Evolutionary conservation across 2,797 vertebrate species (phyloP).

Genomic region (Potorous gilbertii): DNA sequence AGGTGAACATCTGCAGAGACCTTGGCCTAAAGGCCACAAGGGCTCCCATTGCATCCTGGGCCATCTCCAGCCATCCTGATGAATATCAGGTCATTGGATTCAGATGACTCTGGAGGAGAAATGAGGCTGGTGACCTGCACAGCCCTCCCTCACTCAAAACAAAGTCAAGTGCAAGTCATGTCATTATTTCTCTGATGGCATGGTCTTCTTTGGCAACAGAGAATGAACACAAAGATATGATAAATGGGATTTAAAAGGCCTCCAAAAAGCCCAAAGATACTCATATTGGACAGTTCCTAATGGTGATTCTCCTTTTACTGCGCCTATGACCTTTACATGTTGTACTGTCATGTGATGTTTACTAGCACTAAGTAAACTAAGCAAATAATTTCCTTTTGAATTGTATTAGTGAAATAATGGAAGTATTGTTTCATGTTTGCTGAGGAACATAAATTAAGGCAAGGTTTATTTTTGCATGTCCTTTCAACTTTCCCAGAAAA

Average conservation of each 20-base stretch:
- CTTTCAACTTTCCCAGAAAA: slow-evolving; percentile 18
- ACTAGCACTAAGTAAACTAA: neutral
- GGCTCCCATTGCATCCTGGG: too few species aligned
- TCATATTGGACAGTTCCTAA: neutral
- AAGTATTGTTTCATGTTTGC: slow-evolving; percentile 9
- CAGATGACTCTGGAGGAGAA: too few species aligned
- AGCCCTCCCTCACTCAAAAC: too few species aligned
- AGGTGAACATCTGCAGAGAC: too few species aligned
- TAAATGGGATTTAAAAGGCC: neutral
- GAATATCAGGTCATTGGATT: too few species aligned
- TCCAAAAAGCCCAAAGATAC: slow-evolving; percentile 4
- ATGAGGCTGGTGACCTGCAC: too few species aligned
- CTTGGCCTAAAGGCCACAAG: too few species aligned
- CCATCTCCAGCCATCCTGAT: too few species aligned
- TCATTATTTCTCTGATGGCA: too few species aligned
- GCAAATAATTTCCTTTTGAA: neutral
- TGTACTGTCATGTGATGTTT: neutral
- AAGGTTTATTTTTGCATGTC: neutral
- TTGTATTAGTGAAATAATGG: slow-evolving; percentile 1
- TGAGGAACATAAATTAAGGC: neutral
- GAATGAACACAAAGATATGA: neutral
- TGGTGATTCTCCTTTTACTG: neutral
- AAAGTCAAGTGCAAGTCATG: too few species aligned
- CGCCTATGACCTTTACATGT: neutral
- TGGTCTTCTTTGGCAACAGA: too few species aligned